phyloP scores from a whole-genome alignment of 2,888 invertebrate species.

The Drosophila nigricruria region DNA sequence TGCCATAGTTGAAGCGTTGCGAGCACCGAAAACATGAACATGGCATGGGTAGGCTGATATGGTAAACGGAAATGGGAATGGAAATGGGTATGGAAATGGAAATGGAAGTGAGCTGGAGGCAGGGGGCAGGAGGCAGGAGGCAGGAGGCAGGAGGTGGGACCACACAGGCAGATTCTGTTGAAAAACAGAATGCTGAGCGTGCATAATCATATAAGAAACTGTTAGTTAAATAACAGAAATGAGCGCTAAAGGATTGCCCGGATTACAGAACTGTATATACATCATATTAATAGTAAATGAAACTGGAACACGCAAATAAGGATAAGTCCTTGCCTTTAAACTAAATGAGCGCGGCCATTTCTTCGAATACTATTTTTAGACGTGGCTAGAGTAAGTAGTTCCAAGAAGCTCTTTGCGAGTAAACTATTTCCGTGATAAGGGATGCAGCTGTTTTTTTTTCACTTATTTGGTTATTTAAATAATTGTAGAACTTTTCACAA shows the following conservation, averaged over 20 bases:
- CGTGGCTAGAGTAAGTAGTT: neutral
- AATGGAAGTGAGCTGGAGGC: neutral
- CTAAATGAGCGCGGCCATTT: neutral
- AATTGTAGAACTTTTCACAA: neutral
- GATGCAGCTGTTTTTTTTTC: too few relatives aligned
- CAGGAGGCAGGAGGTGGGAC: neutral
- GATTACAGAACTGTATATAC: constrained; percentile 40
- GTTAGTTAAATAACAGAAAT: constrained; percentile 37
- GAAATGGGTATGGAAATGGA: constrained; percentile 3
- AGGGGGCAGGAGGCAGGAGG: neutral
- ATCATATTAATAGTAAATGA: constrained; percentile 2
- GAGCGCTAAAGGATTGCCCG: constrained; percentile 33
- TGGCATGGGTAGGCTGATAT: constrained; percentile 1
- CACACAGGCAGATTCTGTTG: neutral
- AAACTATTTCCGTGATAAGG: neutral
- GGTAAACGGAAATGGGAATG: constrained; percentile 16
- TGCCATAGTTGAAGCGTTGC: constrained; percentile 30
- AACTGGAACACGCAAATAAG: constrained; percentile 5
- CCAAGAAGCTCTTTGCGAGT: neutral
- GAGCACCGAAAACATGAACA: constrained; percentile 5
- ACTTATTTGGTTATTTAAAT: too few relatives aligned
- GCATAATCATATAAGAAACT: constrained; percentile 47
- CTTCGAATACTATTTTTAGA: neutral
- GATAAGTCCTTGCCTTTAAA: neutral
- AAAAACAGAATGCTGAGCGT: constrained; percentile 34